phyloP scores from a whole-genome alignment of 2,888 invertebrate species.

The Cheilosia pagana region DNA sequence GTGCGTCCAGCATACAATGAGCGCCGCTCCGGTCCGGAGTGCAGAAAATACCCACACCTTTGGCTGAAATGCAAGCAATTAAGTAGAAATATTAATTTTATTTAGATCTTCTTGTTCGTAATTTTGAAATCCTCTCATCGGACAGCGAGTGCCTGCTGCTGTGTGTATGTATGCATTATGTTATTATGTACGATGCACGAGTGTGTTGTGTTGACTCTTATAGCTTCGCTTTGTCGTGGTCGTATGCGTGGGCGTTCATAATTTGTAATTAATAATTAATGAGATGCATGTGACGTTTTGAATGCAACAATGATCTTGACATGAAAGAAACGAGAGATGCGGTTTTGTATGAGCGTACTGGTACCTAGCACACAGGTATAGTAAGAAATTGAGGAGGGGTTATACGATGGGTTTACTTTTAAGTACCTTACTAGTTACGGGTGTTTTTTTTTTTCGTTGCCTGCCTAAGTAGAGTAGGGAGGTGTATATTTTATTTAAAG shows the following conservation, averaged over 20 bases:
- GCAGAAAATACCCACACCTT: slow-evolving; percentile 39
- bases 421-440: no score
- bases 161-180: no score
- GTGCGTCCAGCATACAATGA: slow-evolving; percentile 25
- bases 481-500: no score
- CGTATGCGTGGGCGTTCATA: slow-evolving; percentile 77
- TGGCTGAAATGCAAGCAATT: slow-evolving; percentile 42
- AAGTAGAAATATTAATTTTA: slow-evolving; percentile 49
- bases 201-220: slow-evolving; percentile 13
- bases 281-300: slow-evolving; percentile 77
- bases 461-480: no score
- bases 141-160: not conserved
- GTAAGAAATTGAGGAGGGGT: no score
- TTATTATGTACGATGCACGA: not conserved
- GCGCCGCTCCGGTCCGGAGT: not conserved
- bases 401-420: no score
- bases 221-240: slow-evolving; percentile 16
- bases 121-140: slow-evolving; percentile 25
- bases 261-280: slow-evolving; percentile 77
- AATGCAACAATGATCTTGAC: slow-evolving; percentile 68
- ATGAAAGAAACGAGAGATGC: not conserved
- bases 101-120: slow-evolving; percentile 40
- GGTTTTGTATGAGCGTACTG: not conserved
- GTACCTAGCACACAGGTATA: no score
- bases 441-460: no score